phyloP scores from a whole-genome alignment of 2,797 vertebrate genomes.

The Acestrorhynchus altus region DNA sequence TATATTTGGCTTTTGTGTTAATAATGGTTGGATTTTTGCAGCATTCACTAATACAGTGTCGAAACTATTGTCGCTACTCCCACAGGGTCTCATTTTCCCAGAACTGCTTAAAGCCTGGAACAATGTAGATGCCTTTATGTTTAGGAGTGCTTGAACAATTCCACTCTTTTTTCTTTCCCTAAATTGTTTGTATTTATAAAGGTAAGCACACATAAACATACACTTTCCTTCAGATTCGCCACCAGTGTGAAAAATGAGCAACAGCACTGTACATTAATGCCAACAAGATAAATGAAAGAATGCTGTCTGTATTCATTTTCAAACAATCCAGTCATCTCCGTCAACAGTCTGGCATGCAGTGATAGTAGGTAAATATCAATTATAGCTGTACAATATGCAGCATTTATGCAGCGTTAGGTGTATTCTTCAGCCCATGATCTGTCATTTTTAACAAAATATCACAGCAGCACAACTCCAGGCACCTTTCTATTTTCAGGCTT shows the following conservation, averaged over 20 bases:
- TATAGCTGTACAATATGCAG: conserved; percentile 22
- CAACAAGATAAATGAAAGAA: conserved; percentile 21
- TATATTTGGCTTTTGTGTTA: too few relatives aligned
- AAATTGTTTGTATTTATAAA: not conserved
- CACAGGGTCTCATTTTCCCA: too few relatives aligned
- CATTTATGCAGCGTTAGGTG: conserved; percentile 24
- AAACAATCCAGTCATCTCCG: not conserved
- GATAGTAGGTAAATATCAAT: conserved; percentile 23
- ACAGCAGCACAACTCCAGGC: not conserved
- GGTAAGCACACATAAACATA: not conserved
- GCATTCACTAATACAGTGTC: too few relatives aligned
- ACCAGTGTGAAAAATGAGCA: not conserved
- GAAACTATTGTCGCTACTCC: too few relatives aligned
- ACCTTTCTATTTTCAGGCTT: not conserved
- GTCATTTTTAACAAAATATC: conserved; percentile 7
- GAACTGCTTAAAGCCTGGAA: too few relatives aligned
- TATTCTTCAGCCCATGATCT: conserved; percentile 4
- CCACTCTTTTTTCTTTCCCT: not conserved
- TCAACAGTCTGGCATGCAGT: conserved; percentile 7
- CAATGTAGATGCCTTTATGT: too few relatives aligned
- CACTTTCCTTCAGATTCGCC: not conserved
- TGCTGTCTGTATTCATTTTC: not conserved
- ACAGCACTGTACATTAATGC: not conserved
- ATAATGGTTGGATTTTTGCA: too few relatives aligned
- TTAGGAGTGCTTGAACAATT: not conserved